These are phyloP conservation scores for Rhabdornis inornatus DNA, from an alignment of 2,113 vertebrate species.

Conservation along the genomic window DNA sequence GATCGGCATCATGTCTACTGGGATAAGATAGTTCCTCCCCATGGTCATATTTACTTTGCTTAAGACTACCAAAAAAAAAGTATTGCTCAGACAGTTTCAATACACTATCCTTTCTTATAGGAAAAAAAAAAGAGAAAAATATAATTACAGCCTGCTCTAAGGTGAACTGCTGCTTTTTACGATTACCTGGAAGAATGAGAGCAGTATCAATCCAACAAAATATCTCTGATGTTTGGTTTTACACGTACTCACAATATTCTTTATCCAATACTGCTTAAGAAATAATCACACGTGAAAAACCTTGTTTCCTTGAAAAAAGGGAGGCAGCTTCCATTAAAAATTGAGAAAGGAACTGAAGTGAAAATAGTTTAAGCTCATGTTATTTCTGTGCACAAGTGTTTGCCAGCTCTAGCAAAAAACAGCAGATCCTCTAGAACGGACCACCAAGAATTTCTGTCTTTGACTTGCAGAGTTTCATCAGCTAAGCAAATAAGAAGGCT, in stretches of 20 bases:
- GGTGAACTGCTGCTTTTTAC: background rate
- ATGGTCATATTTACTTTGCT: constrained; percentile 3
- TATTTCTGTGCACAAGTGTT: background rate
- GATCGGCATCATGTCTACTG: background rate
- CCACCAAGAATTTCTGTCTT: background rate
- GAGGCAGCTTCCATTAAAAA: background rate
- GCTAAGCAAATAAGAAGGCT: background rate
- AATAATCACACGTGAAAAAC: background rate
- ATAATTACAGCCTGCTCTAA: background rate
- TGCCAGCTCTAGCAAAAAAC: background rate
- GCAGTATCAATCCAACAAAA: background rate
- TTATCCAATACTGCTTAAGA: background rate
- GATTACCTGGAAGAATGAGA: background rate
- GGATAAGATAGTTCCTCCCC: background rate
- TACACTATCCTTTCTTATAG: background rate
- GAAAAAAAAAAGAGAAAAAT: background rate
- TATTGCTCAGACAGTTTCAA: background rate
- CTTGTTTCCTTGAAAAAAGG: background rate
- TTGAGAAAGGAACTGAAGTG: background rate
- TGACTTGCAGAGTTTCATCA: background rate
- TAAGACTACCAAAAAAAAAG: background rate
- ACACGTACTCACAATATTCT: background rate
- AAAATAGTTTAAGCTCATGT: background rate
- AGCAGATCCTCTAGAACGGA: background rate
- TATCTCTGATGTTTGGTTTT: background rate